These are phyloP conservation scores for Peromyscus aztecus DNA, from an alignment of 2,797 vertebrate genomes.

Conservation along the genomic window DNA sequence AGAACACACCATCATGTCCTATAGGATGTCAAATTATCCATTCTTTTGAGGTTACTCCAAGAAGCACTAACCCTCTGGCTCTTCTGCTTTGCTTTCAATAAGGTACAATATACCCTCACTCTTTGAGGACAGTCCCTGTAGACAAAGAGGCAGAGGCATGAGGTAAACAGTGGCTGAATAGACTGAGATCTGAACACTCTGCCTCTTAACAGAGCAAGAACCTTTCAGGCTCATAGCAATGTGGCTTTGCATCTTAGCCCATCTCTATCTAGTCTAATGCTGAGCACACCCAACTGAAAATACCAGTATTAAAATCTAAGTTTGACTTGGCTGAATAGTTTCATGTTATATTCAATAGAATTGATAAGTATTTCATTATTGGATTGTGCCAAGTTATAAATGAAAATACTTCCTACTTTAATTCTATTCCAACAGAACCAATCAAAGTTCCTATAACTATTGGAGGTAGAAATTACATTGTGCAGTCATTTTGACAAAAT, in stretches of 20 bases:
- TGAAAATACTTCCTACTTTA: constrained; percentile 2
- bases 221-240: neutral
- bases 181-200: neutral
- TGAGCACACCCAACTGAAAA: neutral
- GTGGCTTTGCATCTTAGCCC: neutral
- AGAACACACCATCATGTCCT: neutral
- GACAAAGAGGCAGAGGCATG: neutral
- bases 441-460: neutral
- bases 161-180: neutral
- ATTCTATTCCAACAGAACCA: neutral
- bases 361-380: neutral
- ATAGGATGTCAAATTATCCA: neutral
- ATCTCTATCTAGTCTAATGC: neutral
- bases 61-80: neutral
- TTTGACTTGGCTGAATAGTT: neutral
- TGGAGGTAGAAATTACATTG: neutral
- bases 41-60: neutral
- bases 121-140: neutral
- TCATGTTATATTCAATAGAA: neutral
- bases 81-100: neutral
- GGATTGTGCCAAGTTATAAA: neutral
- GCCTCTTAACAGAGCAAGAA: neutral
- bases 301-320: neutral
- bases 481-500: neutral
- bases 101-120: neutral